phyloP scores from a whole-genome alignment of 2,797 vertebrate species.

The Centropyge bicolor region DNA sequence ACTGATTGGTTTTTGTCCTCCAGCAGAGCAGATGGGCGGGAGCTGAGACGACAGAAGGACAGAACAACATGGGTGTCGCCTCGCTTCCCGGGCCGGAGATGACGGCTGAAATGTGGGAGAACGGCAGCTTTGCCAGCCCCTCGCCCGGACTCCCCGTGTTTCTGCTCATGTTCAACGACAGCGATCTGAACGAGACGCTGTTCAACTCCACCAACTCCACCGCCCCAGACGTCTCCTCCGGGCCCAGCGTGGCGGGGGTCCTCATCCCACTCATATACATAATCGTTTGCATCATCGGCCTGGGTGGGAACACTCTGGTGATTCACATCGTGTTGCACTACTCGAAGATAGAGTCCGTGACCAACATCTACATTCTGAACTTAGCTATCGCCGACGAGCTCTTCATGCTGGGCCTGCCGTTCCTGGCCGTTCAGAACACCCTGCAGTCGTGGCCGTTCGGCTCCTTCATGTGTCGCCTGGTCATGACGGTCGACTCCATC shows the following conservation, averaged over 20 bases:
- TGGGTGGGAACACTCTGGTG: slow-evolving; percentile 94
- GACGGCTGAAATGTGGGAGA: slow-evolving; percentile 69
- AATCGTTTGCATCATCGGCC: slow-evolving; percentile 91
- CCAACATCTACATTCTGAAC: slow-evolving; percentile 99
- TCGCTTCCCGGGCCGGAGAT: slow-evolving; percentile 51
- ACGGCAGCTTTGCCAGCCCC: slow-evolving; percentile 74
- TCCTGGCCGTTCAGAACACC: slow-evolving; percentile 95
- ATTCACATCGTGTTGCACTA: slow-evolving; percentile 96
- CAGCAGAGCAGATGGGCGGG: slow-evolving; percentile 75
- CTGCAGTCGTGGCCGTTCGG: slow-evolving; percentile 96
- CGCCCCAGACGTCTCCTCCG: slow-evolving; percentile 11
- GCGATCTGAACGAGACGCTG: slow-evolving; percentile 73
- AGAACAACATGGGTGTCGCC: slow-evolving; percentile 53
- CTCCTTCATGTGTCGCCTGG: slow-evolving; percentile 92
- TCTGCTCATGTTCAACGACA: slow-evolving; percentile 75
- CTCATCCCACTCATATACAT: slow-evolving; percentile 91
- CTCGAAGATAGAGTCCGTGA: slow-evolving; percentile 96
- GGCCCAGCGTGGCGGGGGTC: slow-evolving; percentile 78
- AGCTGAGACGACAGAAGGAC: slow-evolving; percentile 72
- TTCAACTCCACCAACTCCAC: slow-evolving; percentile 74
- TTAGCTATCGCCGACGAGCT: slow-evolving; percentile 95
- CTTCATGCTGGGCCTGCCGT: slow-evolving; percentile 95
- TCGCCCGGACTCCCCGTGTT: slow-evolving; percentile 39
- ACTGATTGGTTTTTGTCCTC: slow-evolving; percentile 21
- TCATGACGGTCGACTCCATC: slow-evolving; percentile 95